Conservation (phyloP, 2,888 invertebrate species). For the Diadromus collaris region DNA sequence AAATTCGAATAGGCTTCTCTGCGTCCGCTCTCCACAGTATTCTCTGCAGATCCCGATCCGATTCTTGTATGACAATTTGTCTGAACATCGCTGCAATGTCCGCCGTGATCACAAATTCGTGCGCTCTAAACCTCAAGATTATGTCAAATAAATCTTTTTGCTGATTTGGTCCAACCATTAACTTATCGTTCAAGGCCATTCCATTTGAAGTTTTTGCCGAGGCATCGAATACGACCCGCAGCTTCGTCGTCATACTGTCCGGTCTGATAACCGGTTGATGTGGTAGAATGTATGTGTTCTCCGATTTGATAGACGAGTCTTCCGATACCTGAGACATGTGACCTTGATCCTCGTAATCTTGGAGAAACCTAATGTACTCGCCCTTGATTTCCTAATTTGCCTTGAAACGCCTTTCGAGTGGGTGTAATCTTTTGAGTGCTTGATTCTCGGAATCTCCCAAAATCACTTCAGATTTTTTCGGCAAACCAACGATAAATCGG, state of each 20-base stretch:
- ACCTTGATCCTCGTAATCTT: conserved; percentile 59
- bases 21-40: too few species aligned
- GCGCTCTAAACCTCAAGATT: too few species aligned
- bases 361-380: conserved; percentile 61
- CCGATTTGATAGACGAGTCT: not conserved
- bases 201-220: conserved; percentile 19
- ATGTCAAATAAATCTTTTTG: too few species aligned
- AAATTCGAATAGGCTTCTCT: too few species aligned
- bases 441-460: conserved; percentile 59
- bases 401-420: conserved; percentile 58
- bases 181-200: conserved; percentile 4
- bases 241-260: conserved; percentile 15
- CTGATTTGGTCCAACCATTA: too few species aligned
- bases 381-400: conserved; percentile 35
- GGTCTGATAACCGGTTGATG: conserved; percentile 43
- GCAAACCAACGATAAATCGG: conserved; percentile 52
- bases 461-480: conserved; percentile 19
- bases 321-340: conserved; percentile 59
- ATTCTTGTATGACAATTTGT: too few species aligned
- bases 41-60: too few species aligned
- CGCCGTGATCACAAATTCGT: too few species aligned
- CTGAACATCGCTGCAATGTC: too few species aligned
- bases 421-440: conserved; percentile 56
- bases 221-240: conserved; percentile 3
- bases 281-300: conserved; percentile 18